These are phyloP conservation scores for Pseudomyrmex concolor DNA, from an alignment of 1,140 invertebrate genomes.

Conservation along the genomic window DNA sequence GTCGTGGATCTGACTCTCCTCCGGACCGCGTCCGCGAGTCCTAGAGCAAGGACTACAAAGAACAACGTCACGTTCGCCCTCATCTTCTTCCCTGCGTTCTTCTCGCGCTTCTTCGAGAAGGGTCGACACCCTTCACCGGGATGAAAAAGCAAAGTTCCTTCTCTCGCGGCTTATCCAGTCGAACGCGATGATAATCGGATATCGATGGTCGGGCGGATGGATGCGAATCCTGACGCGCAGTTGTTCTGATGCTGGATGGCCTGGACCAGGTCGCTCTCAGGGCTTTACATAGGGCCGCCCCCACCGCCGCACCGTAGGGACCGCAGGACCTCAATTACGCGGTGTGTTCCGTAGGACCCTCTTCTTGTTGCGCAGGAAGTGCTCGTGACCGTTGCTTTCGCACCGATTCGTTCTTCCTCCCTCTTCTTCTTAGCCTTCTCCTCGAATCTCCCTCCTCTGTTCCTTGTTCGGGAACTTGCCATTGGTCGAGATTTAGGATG, in stretches of 20 bases:
- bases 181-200: conserved; percentile 17
- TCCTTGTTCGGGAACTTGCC: conserved; percentile 22
- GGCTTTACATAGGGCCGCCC: conserved; percentile 85
- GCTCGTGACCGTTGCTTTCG: conserved; percentile 62
- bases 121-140: conserved; percentile 7
- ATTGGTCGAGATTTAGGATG: conserved; percentile 72
- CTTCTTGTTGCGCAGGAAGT: conserved; percentile 82
- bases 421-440: not conserved
- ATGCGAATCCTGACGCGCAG: conserved; percentile 77
- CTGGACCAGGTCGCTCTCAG: conserved; percentile 83
- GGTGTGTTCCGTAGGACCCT: conserved; percentile 76
- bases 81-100: conserved; percentile 24
- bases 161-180: not conserved
- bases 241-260: conserved; percentile 83
- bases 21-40: conserved; percentile 46
- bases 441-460: conserved; percentile 17
- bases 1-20: conserved; percentile 49
- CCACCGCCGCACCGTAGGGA: conserved; percentile 80
- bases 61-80: conserved; percentile 29
- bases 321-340: conserved; percentile 84
- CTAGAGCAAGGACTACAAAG: conserved; percentile 33
- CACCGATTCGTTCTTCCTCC: conserved; percentile 44
- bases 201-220: not conserved
- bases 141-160: not conserved
- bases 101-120: not conserved